These are phyloP conservation scores for Lycopodina hypogea DNA, from an alignment of 37 sponge, comb jelly and placozoan genomes.

Conservation along the genomic window DNA sequence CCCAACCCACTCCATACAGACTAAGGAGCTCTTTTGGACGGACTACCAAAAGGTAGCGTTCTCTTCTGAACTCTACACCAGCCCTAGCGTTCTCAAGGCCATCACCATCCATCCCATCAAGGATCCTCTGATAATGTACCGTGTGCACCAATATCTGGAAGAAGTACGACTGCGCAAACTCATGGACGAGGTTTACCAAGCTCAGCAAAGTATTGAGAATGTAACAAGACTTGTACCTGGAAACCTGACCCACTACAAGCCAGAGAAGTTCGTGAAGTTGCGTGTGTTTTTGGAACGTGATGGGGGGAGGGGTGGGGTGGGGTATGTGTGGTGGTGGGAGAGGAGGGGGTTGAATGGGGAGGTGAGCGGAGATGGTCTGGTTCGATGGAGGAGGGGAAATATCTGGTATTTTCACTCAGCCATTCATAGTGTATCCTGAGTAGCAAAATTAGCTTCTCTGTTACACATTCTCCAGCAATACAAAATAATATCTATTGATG, in stretches of 20 bases:
- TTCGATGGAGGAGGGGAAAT: no score
- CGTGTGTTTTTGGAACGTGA: no score
- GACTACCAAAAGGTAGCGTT: conserved; percentile 31
- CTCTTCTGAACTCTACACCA: conserved; percentile 36
- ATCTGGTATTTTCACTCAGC: no score
- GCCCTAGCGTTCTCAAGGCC: conserved; percentile 13
- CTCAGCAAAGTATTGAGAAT: conserved; percentile 1
- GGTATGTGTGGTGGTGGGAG: no score
- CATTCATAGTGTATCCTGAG: no score
- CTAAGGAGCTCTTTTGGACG: conserved; percentile 32
- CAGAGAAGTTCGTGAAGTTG: neutral
- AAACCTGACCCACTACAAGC: conserved; percentile 12
- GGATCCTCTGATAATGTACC: conserved; percentile 43
- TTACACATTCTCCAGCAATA: no score
- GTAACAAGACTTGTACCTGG: conserved; percentile 11
- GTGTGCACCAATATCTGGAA: conserved; percentile 44
- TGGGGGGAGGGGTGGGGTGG: no score
- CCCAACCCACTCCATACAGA: conserved; percentile 17
- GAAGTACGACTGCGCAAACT: conserved; percentile 14
- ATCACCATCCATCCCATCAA: conserved; percentile 63
- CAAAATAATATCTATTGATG: no score
- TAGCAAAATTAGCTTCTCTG: no score
- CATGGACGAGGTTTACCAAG: conserved; percentile 1
- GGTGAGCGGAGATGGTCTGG: no score
- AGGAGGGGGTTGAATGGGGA: no score